A percentile compares a stretch with the other conserved stretches of the same genome.
Evolutionary conservation across 2,113 vertebrate genomes (phyloP).

Genomic region (Grus americana): DNA sequence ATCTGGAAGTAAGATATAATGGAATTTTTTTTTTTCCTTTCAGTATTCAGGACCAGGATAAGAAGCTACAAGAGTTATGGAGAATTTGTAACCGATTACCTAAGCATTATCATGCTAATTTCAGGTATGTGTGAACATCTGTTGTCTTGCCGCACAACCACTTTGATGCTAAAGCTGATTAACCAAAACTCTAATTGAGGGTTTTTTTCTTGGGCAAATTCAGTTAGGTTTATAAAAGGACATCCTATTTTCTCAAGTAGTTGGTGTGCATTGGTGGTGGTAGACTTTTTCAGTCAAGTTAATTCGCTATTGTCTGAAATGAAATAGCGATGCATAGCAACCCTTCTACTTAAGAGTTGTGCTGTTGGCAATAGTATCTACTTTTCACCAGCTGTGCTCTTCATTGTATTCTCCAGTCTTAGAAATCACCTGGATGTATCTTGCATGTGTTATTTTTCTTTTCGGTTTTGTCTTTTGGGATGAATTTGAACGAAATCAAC

Average conservation of each 20-base stretch:
- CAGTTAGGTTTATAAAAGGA: not conserved
- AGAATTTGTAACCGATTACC: conserved; percentile 92
- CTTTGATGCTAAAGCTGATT: not conserved
- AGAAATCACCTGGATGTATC: not conserved
- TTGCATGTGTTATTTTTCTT: not conserved
- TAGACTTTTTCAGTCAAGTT: not conserved
- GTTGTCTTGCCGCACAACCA: not conserved
- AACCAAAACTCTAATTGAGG: not conserved
- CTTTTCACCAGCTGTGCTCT: not conserved
- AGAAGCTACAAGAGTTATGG: conserved; percentile 96
- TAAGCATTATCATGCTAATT: conserved; percentile 91
- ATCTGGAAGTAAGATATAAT: not conserved
- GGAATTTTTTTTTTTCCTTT: not conserved
- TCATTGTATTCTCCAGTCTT: not conserved
- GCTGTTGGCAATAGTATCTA: not conserved
- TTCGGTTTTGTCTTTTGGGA: not conserved
- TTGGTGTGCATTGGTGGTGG: not conserved
- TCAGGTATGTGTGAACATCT: conserved; percentile 78
- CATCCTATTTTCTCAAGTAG: not conserved
- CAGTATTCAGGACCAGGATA: conserved; percentile 93
- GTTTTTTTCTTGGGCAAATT: not conserved
- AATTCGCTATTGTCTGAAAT: not conserved
- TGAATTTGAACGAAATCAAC: not conserved
- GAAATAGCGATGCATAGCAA: not conserved
- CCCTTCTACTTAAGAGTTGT: not conserved